phyloP scores from a whole-genome alignment of 1,140 invertebrate species.

The Amyelois transitella region DNA sequence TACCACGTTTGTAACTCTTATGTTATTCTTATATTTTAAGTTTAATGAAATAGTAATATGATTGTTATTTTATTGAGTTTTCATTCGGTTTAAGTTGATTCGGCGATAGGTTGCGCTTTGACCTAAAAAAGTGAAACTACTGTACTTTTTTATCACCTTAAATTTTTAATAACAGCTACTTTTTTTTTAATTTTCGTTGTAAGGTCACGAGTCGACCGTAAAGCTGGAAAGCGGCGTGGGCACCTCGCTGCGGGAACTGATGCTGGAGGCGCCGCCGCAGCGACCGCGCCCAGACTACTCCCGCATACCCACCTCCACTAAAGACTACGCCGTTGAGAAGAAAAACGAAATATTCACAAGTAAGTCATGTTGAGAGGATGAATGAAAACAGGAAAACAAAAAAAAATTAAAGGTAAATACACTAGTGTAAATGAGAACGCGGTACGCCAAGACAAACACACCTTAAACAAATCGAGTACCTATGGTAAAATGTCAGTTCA shows the following conservation, averaged over 20 bases:
- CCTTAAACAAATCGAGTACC: background rate
- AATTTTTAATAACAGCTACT: too few relatives aligned
- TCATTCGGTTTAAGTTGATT: too few relatives aligned
- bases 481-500: too few relatives aligned
- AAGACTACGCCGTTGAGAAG: conserved; percentile 40
- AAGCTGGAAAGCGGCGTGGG: conserved; percentile 22
- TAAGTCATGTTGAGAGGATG: too few relatives aligned
- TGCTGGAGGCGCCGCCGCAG: conserved; percentile 38
- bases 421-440: background rate
- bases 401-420: background rate
- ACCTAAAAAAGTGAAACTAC: background rate
- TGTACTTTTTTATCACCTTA: too few relatives aligned
- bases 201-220: conserved; percentile 14
- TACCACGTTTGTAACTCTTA: too few relatives aligned
- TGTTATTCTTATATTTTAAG: too few relatives aligned
- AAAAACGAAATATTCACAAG: conserved; percentile 35
- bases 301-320: conserved; percentile 47
- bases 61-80: too few relatives aligned
- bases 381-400: background rate
- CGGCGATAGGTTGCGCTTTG: background rate
- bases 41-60: background rate
- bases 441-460: background rate
- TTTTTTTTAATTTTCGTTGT: background rate
- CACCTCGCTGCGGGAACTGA: conserved; percentile 39
- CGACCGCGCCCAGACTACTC: conserved; percentile 38